These are phyloP conservation scores for Colistium nudipinnis DNA, from an alignment of 2,113 vertebrate genomes.

Conservation along the genomic window DNA sequence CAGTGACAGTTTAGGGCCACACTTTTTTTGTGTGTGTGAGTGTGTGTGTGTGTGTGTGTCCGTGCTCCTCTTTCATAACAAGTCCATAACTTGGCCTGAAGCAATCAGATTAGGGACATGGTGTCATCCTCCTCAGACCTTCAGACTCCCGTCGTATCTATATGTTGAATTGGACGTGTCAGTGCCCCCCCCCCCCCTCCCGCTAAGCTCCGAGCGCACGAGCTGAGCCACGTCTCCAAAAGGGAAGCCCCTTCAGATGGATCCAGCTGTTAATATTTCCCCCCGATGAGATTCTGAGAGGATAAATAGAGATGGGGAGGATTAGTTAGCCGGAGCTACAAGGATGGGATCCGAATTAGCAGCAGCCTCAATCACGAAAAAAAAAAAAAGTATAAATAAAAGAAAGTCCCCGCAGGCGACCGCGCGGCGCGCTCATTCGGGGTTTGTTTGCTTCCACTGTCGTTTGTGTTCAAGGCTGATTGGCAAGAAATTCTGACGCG, in stretches of 20 bases:
- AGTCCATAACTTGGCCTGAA: constrained; percentile 57
- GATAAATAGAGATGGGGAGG: constrained; percentile 80
- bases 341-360: constrained; percentile 80
- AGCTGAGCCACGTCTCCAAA: constrained; percentile 68
- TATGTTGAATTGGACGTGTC: constrained; percentile 77
- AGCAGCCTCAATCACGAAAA: constrained; percentile 63
- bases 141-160: constrained; percentile 69
- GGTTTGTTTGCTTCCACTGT: constrained; percentile 58
- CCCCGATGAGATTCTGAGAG: constrained; percentile 78
- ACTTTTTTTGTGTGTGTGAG: no score
- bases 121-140: constrained; percentile 50
- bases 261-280: constrained; percentile 72
- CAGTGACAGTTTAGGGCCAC: constrained; percentile 76
- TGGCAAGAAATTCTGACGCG: constrained; percentile 73
- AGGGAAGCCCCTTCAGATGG: constrained; percentile 73
- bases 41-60: no score
- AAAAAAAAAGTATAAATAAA: no score
- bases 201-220: constrained; percentile 63
- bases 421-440: constrained; percentile 5
- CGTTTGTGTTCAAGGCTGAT: constrained; percentile 72
- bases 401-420: no score
- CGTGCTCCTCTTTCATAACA: constrained; percentile 46
- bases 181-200: constrained; percentile 38
- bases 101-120: constrained; percentile 79
- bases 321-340: constrained; percentile 72